Percentiles rank a stretch among this genome's conserved stretches.
These are phyloP conservation scores for Seriola rivoliana DNA, from an alignment of 2,113 vertebrate species.

Conservation along the genomic window DNA sequence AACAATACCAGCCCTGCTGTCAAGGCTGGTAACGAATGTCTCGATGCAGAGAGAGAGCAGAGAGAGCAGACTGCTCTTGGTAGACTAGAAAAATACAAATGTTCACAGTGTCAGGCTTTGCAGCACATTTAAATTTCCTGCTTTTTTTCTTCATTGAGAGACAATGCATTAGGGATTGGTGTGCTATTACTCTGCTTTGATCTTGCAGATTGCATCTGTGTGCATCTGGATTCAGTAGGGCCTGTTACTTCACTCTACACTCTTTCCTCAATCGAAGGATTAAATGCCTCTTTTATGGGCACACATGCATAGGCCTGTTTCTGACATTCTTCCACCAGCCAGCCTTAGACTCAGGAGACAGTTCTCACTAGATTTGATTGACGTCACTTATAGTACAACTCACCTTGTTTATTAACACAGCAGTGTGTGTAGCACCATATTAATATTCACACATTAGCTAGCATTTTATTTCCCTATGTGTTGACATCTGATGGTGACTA, in stretches of 20 bases:
- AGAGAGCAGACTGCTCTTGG: constrained; percentile 14
- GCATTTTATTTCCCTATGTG: not conserved
- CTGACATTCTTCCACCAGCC: not conserved
- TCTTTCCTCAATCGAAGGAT: constrained; percentile 42
- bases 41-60: constrained; percentile 13
- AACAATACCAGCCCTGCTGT: too few species aligned
- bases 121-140: constrained; percentile 53
- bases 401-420: constrained; percentile 4
- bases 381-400: too few species aligned
- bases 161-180: constrained; percentile 64
- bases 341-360: too few species aligned
- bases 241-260: constrained; percentile 50
- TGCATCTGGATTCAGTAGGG: constrained; percentile 42
- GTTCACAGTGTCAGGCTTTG: constrained; percentile 28
- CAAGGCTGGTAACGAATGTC: constrained; percentile 16
- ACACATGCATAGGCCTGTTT: constrained; percentile 44
- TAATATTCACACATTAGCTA: not conserved
- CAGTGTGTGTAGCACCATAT: not conserved
- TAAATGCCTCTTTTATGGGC: constrained; percentile 41
- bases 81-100: constrained; percentile 48
- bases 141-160: constrained; percentile 19
- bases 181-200: constrained; percentile 59
- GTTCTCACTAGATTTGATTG: too few species aligned
- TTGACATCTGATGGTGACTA: not conserved
- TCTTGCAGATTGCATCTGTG: constrained; percentile 61